Percentiles rank a stretch among this genome's conserved stretches.
Conservation (phyloP, 2,888 invertebrate genomes). For the Catocala nupta region DNA sequence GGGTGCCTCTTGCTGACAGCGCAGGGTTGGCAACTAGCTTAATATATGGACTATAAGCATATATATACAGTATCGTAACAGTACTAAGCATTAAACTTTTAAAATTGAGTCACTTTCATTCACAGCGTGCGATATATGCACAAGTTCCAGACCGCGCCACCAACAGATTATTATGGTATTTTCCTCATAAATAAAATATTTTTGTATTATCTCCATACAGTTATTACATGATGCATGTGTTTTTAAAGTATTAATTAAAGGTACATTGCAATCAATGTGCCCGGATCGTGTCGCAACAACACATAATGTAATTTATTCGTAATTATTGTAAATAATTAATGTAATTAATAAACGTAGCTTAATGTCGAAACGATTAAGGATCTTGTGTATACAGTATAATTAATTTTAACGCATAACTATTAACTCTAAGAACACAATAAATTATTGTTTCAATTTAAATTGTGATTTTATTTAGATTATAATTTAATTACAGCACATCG, state of each 20-base stretch:
- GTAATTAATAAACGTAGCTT: conserved; percentile 69
- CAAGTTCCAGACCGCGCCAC: conserved; percentile 10
- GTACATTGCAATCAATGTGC: conserved; percentile 49
- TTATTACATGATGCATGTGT: conserved; percentile 40
- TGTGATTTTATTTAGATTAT: conserved; percentile 40
- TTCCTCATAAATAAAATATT: conserved; percentile 60
- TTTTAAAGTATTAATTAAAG: conserved; percentile 68
- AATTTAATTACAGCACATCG: background rate
- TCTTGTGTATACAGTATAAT: conserved; percentile 80
- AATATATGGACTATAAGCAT: too few relatives aligned
- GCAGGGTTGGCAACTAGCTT: too few relatives aligned
- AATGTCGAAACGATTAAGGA: conserved; percentile 61
- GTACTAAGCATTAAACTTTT: too few relatives aligned
- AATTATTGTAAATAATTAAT: conserved; percentile 78
- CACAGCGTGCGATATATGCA: too few relatives aligned
- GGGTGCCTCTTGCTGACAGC: too few relatives aligned
- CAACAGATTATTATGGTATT: conserved; percentile 44
- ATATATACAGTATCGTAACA: too few relatives aligned
- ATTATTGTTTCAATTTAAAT: conserved; percentile 82
- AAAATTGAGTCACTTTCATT: too few relatives aligned
- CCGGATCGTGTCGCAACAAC: conserved; percentile 44
- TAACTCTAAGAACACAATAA: conserved; percentile 81
- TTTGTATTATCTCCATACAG: conserved; percentile 57
- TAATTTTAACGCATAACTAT: conserved; percentile 77
- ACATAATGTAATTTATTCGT: conserved; percentile 60